These are phyloP conservation scores for Galeopsomyia nigrocyanea DNA, from an alignment of 2,888 invertebrate species.

Conservation along the genomic window DNA sequence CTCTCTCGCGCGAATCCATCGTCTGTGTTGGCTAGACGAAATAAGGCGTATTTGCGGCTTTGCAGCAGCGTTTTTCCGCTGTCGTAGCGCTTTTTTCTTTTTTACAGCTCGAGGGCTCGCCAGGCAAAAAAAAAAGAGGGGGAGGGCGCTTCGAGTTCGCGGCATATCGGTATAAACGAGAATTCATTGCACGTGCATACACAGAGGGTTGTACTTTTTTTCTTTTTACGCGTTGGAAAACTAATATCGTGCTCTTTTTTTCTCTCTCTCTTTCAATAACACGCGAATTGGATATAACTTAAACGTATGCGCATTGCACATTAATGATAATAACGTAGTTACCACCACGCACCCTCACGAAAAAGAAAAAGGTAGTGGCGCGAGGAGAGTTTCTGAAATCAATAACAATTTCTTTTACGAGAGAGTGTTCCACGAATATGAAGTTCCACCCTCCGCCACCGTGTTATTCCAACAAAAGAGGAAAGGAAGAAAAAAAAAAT, in stretches of 20 bases:
- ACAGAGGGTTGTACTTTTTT: background rate
- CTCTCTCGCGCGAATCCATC: too few relatives aligned
- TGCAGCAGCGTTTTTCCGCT: constrained; percentile 22
- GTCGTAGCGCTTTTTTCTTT: constrained; percentile 28
- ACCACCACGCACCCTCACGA: too few relatives aligned
- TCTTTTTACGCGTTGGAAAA: background rate
- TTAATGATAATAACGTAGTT: too few relatives aligned
- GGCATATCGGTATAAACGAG: constrained; percentile 31
- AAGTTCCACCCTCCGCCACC: too few relatives aligned
- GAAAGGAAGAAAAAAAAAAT: background rate
- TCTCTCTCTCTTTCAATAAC: background rate
- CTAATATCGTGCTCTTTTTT: background rate
- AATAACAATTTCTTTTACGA: too few relatives aligned
- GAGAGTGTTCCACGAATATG: too few relatives aligned
- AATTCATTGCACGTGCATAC: constrained; percentile 25
- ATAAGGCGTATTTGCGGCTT: constrained; percentile 10
- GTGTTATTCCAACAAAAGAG: background rate
- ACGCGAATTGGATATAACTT: background rate
- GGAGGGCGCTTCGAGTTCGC: too few relatives aligned
- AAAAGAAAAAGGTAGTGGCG: too few relatives aligned
- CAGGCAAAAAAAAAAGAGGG: background rate
- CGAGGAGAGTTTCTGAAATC: too few relatives aligned
- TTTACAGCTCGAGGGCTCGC: constrained; percentile 8
- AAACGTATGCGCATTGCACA: too few relatives aligned
- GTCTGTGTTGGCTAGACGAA: background rate